These are phyloP conservation scores for Drosophila multiciliata DNA, from an alignment of 2,888 invertebrate genomes.

Conservation along the genomic window DNA sequence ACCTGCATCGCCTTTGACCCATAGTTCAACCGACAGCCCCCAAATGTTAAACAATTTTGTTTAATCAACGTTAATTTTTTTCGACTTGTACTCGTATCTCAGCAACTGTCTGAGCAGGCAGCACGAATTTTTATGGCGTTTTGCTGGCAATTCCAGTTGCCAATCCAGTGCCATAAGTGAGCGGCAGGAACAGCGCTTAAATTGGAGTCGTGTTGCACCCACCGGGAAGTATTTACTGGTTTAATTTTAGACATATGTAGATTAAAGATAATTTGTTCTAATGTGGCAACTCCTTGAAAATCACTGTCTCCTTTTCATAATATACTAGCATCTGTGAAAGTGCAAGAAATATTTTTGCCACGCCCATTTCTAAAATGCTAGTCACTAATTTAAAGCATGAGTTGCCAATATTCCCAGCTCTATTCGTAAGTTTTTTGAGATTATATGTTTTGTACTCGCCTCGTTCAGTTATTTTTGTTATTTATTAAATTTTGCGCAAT, in stretches of 20 bases:
- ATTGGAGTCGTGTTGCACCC: not conserved
- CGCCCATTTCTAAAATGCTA: not conserved
- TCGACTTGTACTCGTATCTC: conserved; percentile 9
- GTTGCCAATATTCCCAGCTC: not conserved
- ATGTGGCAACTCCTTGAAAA: not conserved
- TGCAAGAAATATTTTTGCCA: not conserved
- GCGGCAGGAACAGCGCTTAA: conserved; percentile 30
- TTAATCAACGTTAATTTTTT: conserved; percentile 67
- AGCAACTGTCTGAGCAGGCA: conserved; percentile 35
- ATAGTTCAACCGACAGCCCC: conserved; percentile 51
- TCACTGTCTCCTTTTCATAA: not conserved
- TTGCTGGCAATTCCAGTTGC: conserved; percentile 7
- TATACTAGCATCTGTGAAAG: not conserved
- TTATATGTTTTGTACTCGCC: conserved; percentile 48
- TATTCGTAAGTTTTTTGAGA: not conserved
- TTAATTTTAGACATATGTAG: not conserved
- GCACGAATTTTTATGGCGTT: conserved; percentile 44
- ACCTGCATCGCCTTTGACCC: conserved; percentile 69
- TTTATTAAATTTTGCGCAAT: conserved; percentile 67
- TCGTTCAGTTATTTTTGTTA: conserved; percentile 49
- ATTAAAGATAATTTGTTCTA: not conserved
- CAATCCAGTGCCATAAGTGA: conserved; percentile 44
- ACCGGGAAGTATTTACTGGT: not conserved
- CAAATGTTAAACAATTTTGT: conserved; percentile 75
- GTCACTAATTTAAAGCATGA: not conserved